Conservation (phyloP, 2,113 vertebrate species). For the Opisthocomus hoazin region DNA sequence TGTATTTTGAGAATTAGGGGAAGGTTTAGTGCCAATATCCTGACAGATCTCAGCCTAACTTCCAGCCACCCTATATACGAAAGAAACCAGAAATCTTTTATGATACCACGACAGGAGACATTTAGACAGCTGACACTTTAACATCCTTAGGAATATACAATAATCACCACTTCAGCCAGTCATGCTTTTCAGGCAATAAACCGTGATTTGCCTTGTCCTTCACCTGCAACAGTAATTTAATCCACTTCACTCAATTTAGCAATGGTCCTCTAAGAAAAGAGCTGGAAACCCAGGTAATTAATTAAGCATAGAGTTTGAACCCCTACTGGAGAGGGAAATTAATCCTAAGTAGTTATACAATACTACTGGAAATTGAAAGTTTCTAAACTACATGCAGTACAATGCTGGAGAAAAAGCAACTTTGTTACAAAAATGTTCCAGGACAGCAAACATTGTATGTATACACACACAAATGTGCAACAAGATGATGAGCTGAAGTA, state of each 20-base stretch:
- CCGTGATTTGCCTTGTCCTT: background rate
- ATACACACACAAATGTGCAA: background rate
- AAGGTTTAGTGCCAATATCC: background rate
- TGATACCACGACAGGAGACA: background rate
- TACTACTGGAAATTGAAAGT: background rate
- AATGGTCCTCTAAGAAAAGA: background rate
- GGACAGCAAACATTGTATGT: background rate
- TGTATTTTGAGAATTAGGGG: background rate
- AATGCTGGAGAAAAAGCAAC: background rate
- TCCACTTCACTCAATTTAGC: constrained; percentile 3
- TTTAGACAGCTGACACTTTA: background rate
- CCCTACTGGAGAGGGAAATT: background rate
- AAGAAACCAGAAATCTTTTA: background rate
- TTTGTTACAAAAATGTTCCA: background rate
- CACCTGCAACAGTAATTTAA: constrained; percentile 37
- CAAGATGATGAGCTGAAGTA: background rate
- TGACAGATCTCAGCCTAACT: background rate
- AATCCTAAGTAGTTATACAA: background rate
- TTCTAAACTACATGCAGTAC: background rate
- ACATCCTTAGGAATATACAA: background rate
- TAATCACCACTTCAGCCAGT: background rate
- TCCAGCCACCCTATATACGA: background rate
- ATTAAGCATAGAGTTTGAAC: background rate
- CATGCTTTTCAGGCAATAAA: constrained; percentile 29
- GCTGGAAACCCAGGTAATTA: constrained; percentile 26